Conservation (phyloP, 1,140 invertebrate species). For the Drosophila jambulina region DNA sequence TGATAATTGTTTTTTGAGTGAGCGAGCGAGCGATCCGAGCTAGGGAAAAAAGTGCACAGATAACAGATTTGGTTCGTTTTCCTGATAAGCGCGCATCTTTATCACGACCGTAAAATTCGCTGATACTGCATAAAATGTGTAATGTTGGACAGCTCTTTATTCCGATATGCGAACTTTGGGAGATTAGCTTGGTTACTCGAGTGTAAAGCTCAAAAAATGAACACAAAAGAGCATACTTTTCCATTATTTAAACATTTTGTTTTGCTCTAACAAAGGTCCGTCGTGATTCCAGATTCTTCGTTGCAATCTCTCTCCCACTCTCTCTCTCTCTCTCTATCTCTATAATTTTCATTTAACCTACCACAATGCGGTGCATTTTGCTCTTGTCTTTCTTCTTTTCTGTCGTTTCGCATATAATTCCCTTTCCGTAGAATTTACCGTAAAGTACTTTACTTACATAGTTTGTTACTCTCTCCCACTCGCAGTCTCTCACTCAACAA, state of each 20-base stretch:
- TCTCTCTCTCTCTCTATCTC: constrained; percentile 6
- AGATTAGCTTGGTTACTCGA: constrained; percentile 8
- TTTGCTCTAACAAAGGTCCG: constrained; percentile 4
- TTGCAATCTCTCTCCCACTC: constrained; percentile 8
- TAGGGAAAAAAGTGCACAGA: constrained; percentile 32
- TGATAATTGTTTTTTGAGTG: constrained; percentile 42
- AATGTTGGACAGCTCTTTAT: constrained; percentile 11
- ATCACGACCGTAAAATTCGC: constrained; percentile 24
- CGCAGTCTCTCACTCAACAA: constrained; percentile 29
- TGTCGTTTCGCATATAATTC: constrained; percentile 22
- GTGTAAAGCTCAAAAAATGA: constrained; percentile 5
- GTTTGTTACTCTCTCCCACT: constrained; percentile 49
- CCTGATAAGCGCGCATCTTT: constrained; percentile 53
- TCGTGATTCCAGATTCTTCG: constrained; percentile 40
- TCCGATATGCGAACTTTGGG: not conserved
- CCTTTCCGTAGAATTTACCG: constrained; percentile 56
- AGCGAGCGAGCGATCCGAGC: constrained; percentile 1
- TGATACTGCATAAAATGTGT: constrained; percentile 35
- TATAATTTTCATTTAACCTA: constrained; percentile 21
- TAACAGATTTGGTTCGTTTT: constrained; percentile 41
- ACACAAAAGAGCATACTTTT: constrained; percentile 4
- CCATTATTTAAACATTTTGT: constrained; percentile 11
- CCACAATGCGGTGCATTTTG: constrained; percentile 31
- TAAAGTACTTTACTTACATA: constrained; percentile 52
- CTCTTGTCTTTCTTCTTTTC: constrained; percentile 13